Percentiles rank a stretch among this genome's conserved stretches.
Evolutionary conservation across 2,113 vertebrate genomes (phyloP).

Genomic region (Barnardius zonarius): DNA sequence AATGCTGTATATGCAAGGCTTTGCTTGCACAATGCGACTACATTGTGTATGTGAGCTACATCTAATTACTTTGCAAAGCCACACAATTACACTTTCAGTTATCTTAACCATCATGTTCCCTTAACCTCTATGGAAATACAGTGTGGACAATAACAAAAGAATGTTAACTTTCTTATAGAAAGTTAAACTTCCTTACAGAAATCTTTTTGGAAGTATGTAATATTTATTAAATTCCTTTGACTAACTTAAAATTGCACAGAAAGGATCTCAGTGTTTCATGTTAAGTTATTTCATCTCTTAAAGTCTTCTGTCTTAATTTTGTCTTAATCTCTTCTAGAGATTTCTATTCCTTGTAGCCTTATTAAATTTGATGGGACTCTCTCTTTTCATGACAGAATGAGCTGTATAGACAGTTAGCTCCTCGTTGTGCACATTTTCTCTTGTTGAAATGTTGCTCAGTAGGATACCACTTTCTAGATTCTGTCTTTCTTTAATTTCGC

Average conservation of each 20-base stretch:
- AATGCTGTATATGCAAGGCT: background rate
- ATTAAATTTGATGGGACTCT: constrained; percentile 9
- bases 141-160: background rate
- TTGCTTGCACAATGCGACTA: background rate
- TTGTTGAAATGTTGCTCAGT: constrained; percentile 4
- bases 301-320: background rate
- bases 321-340: background rate
- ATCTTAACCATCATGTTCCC: background rate
- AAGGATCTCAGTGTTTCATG: background rate
- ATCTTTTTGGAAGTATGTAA: background rate
- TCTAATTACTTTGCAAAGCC: background rate
- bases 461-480: background rate
- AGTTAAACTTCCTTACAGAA: background rate
- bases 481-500: background rate
- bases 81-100: background rate
- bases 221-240: constrained; percentile 6
- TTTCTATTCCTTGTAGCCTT: background rate
- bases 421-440: background rate
- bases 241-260: background rate
- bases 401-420: background rate
- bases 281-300: background rate
- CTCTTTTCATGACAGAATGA: constrained; percentile 8
- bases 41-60: background rate
- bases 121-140: background rate
- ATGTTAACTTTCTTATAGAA: background rate